Evolutionary conservation across 2,113 vertebrate species (phyloP).

Genomic region (Epinephelus cyanopodus): DNA sequence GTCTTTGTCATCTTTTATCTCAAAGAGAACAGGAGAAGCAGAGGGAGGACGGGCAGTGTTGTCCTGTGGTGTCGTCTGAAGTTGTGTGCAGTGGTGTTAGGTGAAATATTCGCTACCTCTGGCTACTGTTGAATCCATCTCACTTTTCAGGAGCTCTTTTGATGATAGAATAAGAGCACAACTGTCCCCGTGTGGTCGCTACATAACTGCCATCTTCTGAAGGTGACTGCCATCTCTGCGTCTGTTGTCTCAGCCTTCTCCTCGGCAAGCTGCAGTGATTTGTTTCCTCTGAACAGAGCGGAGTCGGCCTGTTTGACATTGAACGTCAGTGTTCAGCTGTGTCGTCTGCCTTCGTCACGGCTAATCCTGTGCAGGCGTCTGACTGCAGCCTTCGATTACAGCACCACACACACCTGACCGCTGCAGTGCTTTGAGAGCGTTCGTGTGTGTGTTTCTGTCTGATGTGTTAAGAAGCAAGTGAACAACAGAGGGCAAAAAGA

Average conservation of each 20-base stretch:
- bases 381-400: slow-evolving; percentile 39
- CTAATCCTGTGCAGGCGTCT: slow-evolving; percentile 27
- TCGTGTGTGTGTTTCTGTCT: neutral
- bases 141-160: slow-evolving; percentile 11
- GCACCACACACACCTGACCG: neutral
- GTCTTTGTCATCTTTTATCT: slow-evolving; percentile 36
- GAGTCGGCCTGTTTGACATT: slow-evolving; percentile 36
- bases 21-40: neutral
- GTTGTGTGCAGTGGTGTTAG: neutral
- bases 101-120: neutral
- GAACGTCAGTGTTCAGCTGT: slow-evolving; percentile 1
- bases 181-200: slow-evolving; percentile 8
- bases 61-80: neutral
- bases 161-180: slow-evolving; percentile 19
- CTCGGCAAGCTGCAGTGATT: slow-evolving; percentile 32
- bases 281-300: slow-evolving; percentile 22
- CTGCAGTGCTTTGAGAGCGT: slow-evolving; percentile 22
- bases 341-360: slow-evolving; percentile 13
- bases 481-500: neutral
- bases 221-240: slow-evolving; percentile 54
- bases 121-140: slow-evolving; percentile 12
- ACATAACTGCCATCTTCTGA: slow-evolving; percentile 30
- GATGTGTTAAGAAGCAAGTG: neutral
- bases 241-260: slow-evolving; percentile 20
- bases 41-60: neutral